These are phyloP conservation scores for Enteromius viviparus DNA, from an alignment of 2,797 vertebrate species.

Conservation along the genomic window DNA sequence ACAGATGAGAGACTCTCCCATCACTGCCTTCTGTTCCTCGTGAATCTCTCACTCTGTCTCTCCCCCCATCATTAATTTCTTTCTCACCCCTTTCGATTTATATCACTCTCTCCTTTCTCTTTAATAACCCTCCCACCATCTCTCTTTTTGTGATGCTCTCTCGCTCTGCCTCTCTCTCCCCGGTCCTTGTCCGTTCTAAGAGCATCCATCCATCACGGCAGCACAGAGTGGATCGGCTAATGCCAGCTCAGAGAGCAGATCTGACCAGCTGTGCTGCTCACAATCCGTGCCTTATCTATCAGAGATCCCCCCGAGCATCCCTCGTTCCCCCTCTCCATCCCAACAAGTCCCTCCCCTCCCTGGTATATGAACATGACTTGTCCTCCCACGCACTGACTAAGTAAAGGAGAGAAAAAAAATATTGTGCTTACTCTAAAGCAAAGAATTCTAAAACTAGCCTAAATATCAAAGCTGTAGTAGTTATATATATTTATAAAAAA, in stretches of 20 bases:
- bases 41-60: conserved; percentile 46
- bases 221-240: conserved; percentile 66
- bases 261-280: conserved; percentile 57
- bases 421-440: background rate
- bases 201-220: conserved; percentile 69
- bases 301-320: conserved; percentile 41
- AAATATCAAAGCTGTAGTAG: too few relatives aligned
- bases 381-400: background rate
- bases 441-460: background rate
- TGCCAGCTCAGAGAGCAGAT: conserved; percentile 65
- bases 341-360: background rate
- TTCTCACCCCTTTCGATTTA: conserved; percentile 32
- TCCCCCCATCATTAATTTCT: conserved; percentile 36
- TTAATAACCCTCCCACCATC: conserved; percentile 28
- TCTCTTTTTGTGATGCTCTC: conserved; percentile 11
- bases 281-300: conserved; percentile 53
- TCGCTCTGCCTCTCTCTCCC: conserved; percentile 39
- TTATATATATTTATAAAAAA: too few relatives aligned
- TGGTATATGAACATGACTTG: conserved; percentile 11
- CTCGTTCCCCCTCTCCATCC: conserved; percentile 1
- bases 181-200: conserved; percentile 47
- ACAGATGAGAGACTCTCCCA: conserved; percentile 64
- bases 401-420: background rate
- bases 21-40: conserved; percentile 45
- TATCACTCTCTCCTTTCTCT: conserved; percentile 19